phyloP scores from a whole-genome alignment of 1,140 invertebrate species.

The Pseudachorutes palmiensis region DNA sequence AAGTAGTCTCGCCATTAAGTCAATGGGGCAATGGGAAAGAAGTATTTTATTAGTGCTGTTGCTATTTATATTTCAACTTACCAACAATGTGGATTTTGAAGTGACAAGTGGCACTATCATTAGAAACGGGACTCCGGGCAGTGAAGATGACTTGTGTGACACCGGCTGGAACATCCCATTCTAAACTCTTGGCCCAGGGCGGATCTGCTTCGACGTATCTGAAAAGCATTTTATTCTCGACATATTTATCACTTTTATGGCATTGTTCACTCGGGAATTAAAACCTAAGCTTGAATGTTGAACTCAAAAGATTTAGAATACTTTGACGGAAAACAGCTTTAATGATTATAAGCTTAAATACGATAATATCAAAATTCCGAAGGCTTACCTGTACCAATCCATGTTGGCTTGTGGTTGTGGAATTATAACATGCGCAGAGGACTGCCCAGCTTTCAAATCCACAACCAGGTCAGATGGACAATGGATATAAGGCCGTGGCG shows the following conservation, averaged over 20 bases:
- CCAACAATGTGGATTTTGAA: constrained; percentile 55
- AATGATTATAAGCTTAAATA: constrained; percentile 15
- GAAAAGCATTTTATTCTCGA: constrained; percentile 32
- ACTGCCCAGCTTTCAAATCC: constrained; percentile 48
- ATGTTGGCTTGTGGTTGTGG: constrained; percentile 58
- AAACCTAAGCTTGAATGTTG: too few species aligned
- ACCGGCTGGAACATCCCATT: constrained; percentile 53
- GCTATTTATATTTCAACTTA: constrained; percentile 39
- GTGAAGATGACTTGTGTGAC: constrained; percentile 52
- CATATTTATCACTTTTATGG: too few species aligned
- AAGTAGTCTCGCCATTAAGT: too few species aligned
- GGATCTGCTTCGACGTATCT: constrained; percentile 56
- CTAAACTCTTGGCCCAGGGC: constrained; percentile 55
- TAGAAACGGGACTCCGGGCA: constrained; percentile 51
- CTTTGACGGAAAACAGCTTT: not conserved
- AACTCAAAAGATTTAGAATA: not conserved
- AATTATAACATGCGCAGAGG: constrained; percentile 51
- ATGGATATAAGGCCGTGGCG: constrained; percentile 52
- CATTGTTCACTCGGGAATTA: too few species aligned
- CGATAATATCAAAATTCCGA: constrained; percentile 12
- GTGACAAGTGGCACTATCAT: constrained; percentile 51
- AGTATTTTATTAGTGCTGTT: too few species aligned
- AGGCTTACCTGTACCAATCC: constrained; percentile 52
- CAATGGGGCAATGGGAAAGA: too few species aligned
- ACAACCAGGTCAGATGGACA: constrained; percentile 51